Conservation (phyloP, 2,888 invertebrate genomes). For the Chloroclystis v-ata region DNA sequence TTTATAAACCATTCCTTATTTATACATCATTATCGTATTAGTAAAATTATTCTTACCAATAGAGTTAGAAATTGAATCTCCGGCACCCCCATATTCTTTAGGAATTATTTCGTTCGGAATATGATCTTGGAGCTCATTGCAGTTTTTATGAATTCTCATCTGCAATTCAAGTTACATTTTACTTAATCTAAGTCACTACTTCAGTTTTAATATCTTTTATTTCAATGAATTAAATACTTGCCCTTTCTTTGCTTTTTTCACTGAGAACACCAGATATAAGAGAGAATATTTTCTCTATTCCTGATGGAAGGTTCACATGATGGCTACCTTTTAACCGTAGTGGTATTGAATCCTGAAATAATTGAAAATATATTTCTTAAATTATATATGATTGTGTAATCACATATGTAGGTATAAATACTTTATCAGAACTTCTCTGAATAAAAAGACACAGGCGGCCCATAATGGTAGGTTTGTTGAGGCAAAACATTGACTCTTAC, state of each 20-base stretch:
- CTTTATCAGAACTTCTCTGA: too few species aligned
- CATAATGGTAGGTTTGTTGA: too few species aligned
- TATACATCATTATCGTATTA: neutral
- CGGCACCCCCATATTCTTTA: slow-evolving; percentile 82
- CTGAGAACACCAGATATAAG: slow-evolving; percentile 76
- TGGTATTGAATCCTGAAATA: slow-evolving; percentile 79
- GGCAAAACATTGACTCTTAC: too few species aligned
- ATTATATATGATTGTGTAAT: too few species aligned
- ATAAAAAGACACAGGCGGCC: too few species aligned
- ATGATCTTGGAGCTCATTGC: slow-evolving; percentile 72
- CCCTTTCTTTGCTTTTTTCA: slow-evolving; percentile 78
- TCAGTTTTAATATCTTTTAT: too few species aligned
- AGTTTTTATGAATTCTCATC: slow-evolving; percentile 75
- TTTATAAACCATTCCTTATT: too few species aligned
- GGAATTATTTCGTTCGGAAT: slow-evolving; percentile 80
- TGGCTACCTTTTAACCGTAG: slow-evolving; percentile 78
- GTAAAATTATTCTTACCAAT: slow-evolving; percentile 58
- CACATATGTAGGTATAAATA: too few species aligned
- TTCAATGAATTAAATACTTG: too few species aligned
- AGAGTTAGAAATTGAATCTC: slow-evolving; percentile 70
- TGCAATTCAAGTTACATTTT: slow-evolving; percentile 41
- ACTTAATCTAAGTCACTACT: neutral
- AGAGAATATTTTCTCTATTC: slow-evolving; percentile 76
- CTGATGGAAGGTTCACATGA: slow-evolving; percentile 75
- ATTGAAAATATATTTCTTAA: neutral